Percentiles rank a stretch among this genome's conserved stretches.
phyloP scores from a whole-genome alignment of 2,113 vertebrate species.

The Poecilia latipinna region DNA sequence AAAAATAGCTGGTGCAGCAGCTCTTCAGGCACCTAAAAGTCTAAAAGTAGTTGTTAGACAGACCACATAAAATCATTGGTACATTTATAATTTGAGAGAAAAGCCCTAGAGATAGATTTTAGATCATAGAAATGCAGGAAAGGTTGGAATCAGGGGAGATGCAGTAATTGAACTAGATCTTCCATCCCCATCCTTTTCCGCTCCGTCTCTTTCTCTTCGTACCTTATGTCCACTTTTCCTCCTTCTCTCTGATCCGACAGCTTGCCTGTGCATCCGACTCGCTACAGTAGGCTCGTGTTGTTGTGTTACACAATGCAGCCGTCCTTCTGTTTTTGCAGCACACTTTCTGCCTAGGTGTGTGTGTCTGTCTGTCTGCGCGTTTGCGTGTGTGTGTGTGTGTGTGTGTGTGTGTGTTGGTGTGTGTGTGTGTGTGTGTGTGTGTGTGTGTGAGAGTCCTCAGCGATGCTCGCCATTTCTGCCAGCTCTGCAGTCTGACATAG shows the following conservation, averaged over 20 bases:
- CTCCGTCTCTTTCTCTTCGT: constrained; percentile 17
- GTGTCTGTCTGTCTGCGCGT: constrained; percentile 26
- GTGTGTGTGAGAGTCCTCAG: constrained; percentile 56
- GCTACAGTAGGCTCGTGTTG: constrained; percentile 47
- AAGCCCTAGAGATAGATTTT: not conserved
- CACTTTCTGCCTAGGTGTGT: constrained; percentile 45
- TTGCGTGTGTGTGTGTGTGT: constrained; percentile 36
- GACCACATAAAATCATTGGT: not conserved
- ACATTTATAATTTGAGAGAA: not conserved
- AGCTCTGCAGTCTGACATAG: constrained; percentile 74
- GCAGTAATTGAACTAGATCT: not conserved
- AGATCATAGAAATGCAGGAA: not conserved
- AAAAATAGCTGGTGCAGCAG: not conserved
- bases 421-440: not conserved
- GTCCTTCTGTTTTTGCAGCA: constrained; percentile 56
- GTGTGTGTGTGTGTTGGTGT: constrained; percentile 39
- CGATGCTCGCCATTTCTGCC: constrained; percentile 71
- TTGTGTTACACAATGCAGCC: constrained; percentile 40
- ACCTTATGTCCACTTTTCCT: constrained; percentile 33
- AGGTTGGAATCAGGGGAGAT: not conserved
- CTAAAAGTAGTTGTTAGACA: not conserved
- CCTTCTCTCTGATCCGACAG: constrained; percentile 47
- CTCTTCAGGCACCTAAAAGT: not conserved
- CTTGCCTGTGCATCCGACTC: constrained; percentile 54
- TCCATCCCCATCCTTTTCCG: constrained; percentile 11